A percentile compares a stretch with the other conserved stretches of the same genome.
Evolutionary conservation across 2,113 vertebrate species (phyloP).

Genomic region (Etheostoma spectabile): DNA sequence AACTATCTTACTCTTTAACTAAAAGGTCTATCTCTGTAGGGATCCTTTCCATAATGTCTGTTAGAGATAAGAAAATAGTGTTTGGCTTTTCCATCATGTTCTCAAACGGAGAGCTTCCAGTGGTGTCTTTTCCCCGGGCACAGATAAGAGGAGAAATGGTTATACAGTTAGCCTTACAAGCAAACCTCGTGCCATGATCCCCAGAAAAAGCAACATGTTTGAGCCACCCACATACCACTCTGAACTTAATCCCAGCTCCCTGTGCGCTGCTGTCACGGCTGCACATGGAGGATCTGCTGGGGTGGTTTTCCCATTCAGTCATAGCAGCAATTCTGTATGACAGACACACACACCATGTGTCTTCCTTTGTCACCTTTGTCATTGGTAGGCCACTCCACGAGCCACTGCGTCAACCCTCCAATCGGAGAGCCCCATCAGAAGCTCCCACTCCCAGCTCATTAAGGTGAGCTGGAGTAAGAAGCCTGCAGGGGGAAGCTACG

Average conservation of each 20-base stretch:
- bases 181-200: slow-evolving; percentile 1
- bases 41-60: neutral
- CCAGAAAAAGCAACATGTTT: slow-evolving; percentile 47
- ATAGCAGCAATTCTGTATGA: slow-evolving; percentile 33
- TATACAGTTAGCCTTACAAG: slow-evolving; percentile 28
- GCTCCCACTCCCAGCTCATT: slow-evolving; percentile 62
- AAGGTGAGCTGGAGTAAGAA: slow-evolving; percentile 64
- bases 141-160: slow-evolving; percentile 14
- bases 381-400: slow-evolving; percentile 56
- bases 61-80: neutral
- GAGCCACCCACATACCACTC: slow-evolving; percentile 48
- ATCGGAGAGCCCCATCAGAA: slow-evolving; percentile 66
- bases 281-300: slow-evolving; percentile 35
- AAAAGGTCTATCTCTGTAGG: too few species aligned
- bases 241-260: slow-evolving; percentile 75
- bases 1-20: too few species aligned
- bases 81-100: slow-evolving; percentile 8
- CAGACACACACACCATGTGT: slow-evolving; percentile 27
- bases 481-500: slow-evolving; percentile 59
- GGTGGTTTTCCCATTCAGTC: slow-evolving; percentile 47
- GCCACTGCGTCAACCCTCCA: slow-evolving; percentile 56
- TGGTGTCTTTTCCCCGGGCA: slow-evolving; percentile 7
- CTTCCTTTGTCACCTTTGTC: slow-evolving; percentile 63
- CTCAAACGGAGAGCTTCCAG: slow-evolving; percentile 11
- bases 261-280: slow-evolving; percentile 31